These are phyloP conservation scores for Lindbergichthys nudifrons DNA, from an alignment of 2,797 vertebrate species.

Conservation along the genomic window DNA sequence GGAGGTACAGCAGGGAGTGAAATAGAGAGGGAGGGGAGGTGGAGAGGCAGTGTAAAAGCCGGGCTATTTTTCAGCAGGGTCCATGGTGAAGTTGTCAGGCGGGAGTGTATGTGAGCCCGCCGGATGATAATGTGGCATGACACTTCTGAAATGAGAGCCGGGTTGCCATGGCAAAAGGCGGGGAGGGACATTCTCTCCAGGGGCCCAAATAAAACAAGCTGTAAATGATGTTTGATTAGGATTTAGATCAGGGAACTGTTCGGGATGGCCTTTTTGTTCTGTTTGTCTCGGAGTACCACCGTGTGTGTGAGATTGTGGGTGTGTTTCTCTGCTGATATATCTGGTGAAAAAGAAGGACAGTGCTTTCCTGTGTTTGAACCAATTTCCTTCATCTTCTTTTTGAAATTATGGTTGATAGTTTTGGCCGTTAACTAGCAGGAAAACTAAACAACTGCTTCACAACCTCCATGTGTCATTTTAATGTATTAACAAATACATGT, in stretches of 20 bases:
- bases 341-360: background rate
- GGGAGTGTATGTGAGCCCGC: conserved; percentile 91
- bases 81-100: conserved; percentile 94
- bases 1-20: conserved; percentile 61
- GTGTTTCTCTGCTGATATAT: background rate
- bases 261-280: conserved; percentile 83
- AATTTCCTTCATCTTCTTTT: background rate
- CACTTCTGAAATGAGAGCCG: conserved; percentile 99
- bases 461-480: background rate
- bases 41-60: conserved; percentile 55
- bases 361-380: background rate
- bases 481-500: background rate
- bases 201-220: conserved; percentile 99
- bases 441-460: background rate
- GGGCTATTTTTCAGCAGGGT: conserved; percentile 87
- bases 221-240: conserved; percentile 99
- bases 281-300: conserved; percentile 26
- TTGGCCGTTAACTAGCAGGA: background rate
- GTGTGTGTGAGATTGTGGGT: background rate
- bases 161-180: conserved; percentile 97
- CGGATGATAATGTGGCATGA: conserved; percentile 99
- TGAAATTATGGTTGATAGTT: background rate
- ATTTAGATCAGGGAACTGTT: conserved; percentile 98
- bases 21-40: conserved; percentile 56
- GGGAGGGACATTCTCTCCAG: conserved; percentile 93